Evolutionary conservation across 2,797 vertebrate genomes (phyloP).

Genomic region (Parotocinclus haroldoi): DNA sequence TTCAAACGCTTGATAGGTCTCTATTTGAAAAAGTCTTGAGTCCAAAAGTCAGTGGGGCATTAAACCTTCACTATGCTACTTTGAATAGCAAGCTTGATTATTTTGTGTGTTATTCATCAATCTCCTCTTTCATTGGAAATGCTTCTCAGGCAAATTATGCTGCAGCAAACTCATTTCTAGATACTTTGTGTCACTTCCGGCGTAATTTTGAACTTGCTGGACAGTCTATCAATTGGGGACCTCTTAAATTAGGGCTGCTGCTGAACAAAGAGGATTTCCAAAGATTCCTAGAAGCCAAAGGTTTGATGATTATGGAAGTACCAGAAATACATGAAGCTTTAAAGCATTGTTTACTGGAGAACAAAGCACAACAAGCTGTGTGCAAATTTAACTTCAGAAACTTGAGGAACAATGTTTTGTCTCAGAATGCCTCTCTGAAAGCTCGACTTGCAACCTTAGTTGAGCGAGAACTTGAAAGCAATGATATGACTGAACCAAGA

Average conservation of each 20-base stretch:
- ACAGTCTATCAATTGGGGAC: conserved; percentile 84
- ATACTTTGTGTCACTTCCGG: conserved; percentile 80
- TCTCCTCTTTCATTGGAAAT: conserved; percentile 80
- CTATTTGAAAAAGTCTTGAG: conserved; percentile 78
- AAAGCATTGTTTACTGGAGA: conserved; percentile 70
- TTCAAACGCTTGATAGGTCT: conserved; percentile 70
- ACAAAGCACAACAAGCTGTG: conserved; percentile 75
- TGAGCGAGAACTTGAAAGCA: conserved; percentile 52
- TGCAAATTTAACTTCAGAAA: conserved; percentile 73
- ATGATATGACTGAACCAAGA: conserved; percentile 7
- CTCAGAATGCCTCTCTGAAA: conserved; percentile 61
- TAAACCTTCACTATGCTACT: conserved; percentile 81
- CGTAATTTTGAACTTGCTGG: conserved; percentile 75
- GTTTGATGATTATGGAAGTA: conserved; percentile 72
- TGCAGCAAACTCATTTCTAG: conserved; percentile 84
- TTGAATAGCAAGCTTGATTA: conserved; percentile 73
- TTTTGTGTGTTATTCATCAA: conserved; percentile 85
- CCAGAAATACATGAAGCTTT: conserved; percentile 74
- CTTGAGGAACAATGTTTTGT: conserved; percentile 59
- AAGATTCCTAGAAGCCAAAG: conserved; percentile 73
- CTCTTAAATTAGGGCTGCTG: conserved; percentile 79
- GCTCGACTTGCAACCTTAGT: conserved; percentile 64
- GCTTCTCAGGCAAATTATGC: conserved; percentile 80
- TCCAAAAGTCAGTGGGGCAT: conserved; percentile 79
- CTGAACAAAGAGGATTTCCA: conserved; percentile 73